Evolutionary conservation across 2,797 vertebrate species (phyloP).

Genomic region (Neosilurus hyrtlii): DNA sequence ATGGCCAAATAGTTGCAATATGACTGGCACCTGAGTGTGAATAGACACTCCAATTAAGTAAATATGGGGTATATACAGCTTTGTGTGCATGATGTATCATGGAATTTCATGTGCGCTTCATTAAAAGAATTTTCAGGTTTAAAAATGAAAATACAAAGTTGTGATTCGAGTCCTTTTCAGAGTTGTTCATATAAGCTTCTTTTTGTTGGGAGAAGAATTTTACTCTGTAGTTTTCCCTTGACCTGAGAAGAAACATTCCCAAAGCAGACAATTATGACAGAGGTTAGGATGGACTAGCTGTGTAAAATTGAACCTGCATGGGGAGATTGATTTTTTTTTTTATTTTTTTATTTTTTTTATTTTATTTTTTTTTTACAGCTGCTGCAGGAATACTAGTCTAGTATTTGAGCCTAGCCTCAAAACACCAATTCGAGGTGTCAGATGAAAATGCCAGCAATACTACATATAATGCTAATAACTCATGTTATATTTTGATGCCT

Average conservation of each 20-base stretch:
- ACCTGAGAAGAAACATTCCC: background rate
- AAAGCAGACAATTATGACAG: background rate
- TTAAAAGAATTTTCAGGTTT: background rate
- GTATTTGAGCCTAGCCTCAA: background rate
- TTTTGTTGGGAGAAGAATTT: background rate
- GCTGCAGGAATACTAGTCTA: background rate
- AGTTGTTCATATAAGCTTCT: background rate
- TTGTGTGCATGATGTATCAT: background rate
- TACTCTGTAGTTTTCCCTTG: background rate
- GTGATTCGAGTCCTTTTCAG: background rate
- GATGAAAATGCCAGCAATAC: background rate
- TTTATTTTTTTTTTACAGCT: background rate
- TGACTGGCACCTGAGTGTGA: no score
- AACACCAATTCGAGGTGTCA: background rate
- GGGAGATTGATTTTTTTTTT: background rate
- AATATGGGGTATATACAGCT: background rate
- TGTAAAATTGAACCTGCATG: background rate
- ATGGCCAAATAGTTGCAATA: no score
- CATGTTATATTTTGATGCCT: background rate
- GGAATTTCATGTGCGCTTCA: background rate
- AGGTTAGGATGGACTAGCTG: background rate
- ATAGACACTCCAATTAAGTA: no score
- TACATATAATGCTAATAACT: background rate
- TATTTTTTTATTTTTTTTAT: no score
- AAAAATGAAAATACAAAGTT: background rate